Evolutionary conservation across 2,113 vertebrate species (phyloP).

Genomic region (Opisthocomus hoazin): DNA sequence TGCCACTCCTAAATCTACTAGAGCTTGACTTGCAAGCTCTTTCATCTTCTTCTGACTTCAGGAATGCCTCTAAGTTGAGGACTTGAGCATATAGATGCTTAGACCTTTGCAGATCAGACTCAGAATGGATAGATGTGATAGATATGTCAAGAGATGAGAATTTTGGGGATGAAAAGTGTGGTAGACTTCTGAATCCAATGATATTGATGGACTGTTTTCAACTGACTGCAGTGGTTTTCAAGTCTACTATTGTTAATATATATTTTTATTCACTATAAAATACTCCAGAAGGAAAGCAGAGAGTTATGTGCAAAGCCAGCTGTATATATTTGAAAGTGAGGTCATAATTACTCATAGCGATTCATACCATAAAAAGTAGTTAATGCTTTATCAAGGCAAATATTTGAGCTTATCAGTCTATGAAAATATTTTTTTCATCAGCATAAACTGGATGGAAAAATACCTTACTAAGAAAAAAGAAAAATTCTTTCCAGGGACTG

Average conservation of each 20-base stretch:
- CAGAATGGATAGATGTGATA: not conserved
- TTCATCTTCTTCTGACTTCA: not conserved
- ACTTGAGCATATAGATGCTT: not conserved
- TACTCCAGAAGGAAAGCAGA: not conserved
- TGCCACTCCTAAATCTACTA: not conserved
- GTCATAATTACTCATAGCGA: not conserved
- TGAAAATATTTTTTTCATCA: not conserved
- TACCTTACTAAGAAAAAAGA: not conserved
- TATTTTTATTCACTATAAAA: not conserved
- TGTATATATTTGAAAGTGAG: not conserved
- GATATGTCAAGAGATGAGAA: not conserved
- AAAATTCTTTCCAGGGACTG: not conserved
- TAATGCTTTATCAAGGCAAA: not conserved
- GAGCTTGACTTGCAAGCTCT: not conserved
- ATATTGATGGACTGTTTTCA: not conserved
- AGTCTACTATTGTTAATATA: not conserved
- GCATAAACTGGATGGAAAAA: not conserved
- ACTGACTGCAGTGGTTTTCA: not conserved
- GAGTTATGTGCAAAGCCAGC: not conserved
- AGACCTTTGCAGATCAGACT: not conserved
- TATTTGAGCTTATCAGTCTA: not conserved
- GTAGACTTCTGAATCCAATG: not conserved
- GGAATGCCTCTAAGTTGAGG: not conserved
- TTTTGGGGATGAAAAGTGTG: not conserved
- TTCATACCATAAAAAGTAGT: not conserved